These are phyloP conservation scores for Gasteruption jaculator DNA, from an alignment of 2,888 invertebrate genomes.

Conservation along the genomic window DNA sequence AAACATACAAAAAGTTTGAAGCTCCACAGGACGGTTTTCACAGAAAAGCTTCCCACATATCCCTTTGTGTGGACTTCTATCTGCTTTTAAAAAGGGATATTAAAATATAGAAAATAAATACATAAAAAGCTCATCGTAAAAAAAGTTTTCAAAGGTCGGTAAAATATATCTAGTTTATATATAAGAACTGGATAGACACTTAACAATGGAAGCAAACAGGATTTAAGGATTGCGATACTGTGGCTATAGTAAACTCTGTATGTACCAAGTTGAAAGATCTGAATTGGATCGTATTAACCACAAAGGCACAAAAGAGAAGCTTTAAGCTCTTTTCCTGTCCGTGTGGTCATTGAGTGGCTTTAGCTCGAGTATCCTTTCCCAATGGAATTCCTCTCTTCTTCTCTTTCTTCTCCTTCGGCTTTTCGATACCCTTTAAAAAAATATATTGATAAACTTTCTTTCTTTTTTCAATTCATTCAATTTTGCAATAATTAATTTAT, in stretches of 20 bases:
- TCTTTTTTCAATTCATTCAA: too few relatives aligned
- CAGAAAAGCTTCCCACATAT: too few relatives aligned
- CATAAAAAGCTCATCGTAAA: too few relatives aligned
- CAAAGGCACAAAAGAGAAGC: constrained; percentile 31
- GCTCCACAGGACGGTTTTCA: too few relatives aligned
- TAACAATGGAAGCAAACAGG: constrained; percentile 39
- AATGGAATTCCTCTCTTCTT: constrained; percentile 19
- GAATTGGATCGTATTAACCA: constrained; percentile 42
- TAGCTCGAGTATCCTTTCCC: constrained; percentile 18
- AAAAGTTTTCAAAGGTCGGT: constrained; percentile 30
- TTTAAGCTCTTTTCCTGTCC: constrained; percentile 28
- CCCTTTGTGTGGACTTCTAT: too few relatives aligned
- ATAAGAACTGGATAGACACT: constrained; percentile 24
- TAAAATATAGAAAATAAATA: too few relatives aligned
- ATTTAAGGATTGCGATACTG: constrained; percentile 37
- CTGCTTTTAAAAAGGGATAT: too few relatives aligned
- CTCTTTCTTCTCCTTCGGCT: constrained; percentile 7
- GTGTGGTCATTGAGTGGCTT: constrained; percentile 26
- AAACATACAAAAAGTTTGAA: too few relatives aligned
- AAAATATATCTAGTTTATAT: too few relatives aligned
- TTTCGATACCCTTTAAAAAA: too few relatives aligned
- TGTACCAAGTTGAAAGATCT: constrained; percentile 20
- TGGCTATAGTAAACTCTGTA: constrained; percentile 20
- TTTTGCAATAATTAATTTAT: too few relatives aligned
- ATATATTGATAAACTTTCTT: too few relatives aligned